phyloP scores from a whole-genome alignment of 2,888 invertebrate genomes.

The Actias luna region DNA sequence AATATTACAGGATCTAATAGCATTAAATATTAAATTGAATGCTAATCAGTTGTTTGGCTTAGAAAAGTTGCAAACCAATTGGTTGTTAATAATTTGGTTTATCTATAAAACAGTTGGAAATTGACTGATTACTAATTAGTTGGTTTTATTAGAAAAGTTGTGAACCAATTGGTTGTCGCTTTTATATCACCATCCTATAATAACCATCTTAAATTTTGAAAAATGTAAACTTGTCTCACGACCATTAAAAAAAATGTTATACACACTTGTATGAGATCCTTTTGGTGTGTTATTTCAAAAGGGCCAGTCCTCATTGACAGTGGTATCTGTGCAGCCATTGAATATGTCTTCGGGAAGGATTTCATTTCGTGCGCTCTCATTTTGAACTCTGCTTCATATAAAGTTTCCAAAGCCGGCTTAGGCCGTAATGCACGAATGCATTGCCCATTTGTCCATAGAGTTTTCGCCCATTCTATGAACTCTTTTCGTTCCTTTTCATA shows the following conservation, averaged over 20 bases:
- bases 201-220: too few species aligned
- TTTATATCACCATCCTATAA: too few species aligned
- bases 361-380: conserved; percentile 43
- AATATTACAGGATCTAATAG: too few species aligned
- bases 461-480: conserved; percentile 62
- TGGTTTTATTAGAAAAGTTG: too few species aligned
- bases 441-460: conserved; percentile 51
- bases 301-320: conserved; percentile 33
- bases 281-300: conserved; percentile 40
- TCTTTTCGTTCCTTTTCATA: conserved; percentile 64
- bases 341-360: conserved; percentile 49
- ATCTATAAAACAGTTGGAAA: too few species aligned
- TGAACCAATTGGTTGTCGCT: too few species aligned
- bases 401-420: conserved; percentile 51
- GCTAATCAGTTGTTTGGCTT: too few species aligned
- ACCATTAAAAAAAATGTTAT: neutral
- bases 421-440: conserved; percentile 59
- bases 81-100: too few species aligned
- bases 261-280: conserved; percentile 59
- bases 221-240: too few species aligned
- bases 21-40: too few species aligned
- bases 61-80: too few species aligned
- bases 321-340: conserved; percentile 61
- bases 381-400: conserved; percentile 62
- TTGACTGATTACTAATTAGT: too few species aligned